These are phyloP conservation scores for Cheilosia urbana DNA, from an alignment of 2,888 invertebrate genomes.

Conservation along the genomic window DNA sequence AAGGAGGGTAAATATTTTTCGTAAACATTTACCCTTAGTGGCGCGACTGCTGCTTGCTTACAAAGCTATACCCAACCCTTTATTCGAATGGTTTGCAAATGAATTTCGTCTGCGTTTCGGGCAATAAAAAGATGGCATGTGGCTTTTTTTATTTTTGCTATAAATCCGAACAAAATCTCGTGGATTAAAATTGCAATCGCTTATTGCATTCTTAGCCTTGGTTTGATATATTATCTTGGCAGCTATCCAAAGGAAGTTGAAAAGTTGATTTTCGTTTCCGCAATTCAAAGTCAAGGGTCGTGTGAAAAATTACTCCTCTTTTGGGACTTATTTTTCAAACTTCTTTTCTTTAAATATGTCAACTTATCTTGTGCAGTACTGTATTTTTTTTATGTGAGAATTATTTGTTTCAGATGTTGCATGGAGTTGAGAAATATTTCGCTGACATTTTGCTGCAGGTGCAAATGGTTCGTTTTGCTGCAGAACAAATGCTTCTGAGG, in stretches of 20 bases:
- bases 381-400: background rate
- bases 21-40: constrained; percentile 19
- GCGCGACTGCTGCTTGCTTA: constrained; percentile 20
- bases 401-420: too few species aligned
- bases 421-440: too few species aligned
- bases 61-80: constrained; percentile 10
- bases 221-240: background rate
- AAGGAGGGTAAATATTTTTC: constrained; percentile 9
- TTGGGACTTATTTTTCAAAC: background rate
- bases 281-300: constrained; percentile 24
- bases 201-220: constrained; percentile 1
- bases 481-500: too few species aligned
- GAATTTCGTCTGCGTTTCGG: constrained; percentile 4
- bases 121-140: background rate
- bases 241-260: background rate
- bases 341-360: background rate
- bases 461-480: too few species aligned
- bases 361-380: background rate
- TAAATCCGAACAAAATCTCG: background rate
- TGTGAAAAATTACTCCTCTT: constrained; percentile 5
- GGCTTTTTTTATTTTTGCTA: background rate
- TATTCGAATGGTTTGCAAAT: constrained; percentile 11
- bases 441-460: too few species aligned
- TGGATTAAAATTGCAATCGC: background rate
- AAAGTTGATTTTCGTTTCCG: background rate